These are phyloP conservation scores for Corvus hawaiiensis DNA, from an alignment of 2,113 vertebrate genomes.

Conservation along the genomic window DNA sequence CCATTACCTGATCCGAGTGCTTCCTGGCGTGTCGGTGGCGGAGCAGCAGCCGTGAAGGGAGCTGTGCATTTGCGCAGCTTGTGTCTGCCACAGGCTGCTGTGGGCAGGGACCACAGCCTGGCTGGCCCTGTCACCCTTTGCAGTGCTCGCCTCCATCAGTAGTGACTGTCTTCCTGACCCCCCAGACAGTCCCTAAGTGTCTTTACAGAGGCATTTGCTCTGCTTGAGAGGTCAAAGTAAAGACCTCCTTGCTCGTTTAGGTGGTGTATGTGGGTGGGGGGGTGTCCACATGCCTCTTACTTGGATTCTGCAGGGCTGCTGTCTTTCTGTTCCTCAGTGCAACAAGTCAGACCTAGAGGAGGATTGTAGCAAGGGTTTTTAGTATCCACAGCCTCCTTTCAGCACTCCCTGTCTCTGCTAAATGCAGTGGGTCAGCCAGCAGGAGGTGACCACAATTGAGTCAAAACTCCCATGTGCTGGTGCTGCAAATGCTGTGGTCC, in stretches of 20 bases:
- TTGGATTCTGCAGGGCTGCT: background rate
- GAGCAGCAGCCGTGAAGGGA: background rate
- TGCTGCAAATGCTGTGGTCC: background rate
- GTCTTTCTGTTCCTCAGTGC: background rate
- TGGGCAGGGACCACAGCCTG: background rate
- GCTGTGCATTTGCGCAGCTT: background rate
- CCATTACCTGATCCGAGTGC: constrained; percentile 17
- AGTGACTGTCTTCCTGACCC: background rate
- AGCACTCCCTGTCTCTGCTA: background rate
- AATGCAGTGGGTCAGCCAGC: background rate
- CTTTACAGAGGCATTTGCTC: background rate
- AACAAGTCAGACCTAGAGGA: rapidly evolving
- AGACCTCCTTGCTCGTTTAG: background rate
- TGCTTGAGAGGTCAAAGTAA: background rate
- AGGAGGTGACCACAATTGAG: rapidly evolving
- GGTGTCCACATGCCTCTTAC: rapidly evolving
- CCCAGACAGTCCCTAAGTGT: rapidly evolving
- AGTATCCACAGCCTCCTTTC: background rate
- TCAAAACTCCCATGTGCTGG: background rate
- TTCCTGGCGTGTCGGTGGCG: background rate
- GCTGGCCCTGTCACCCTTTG: background rate
- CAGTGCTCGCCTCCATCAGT: background rate
- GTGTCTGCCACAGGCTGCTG: background rate
- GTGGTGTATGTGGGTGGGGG: too few species aligned
- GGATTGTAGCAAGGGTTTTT: background rate